Percentiles rank a stretch among this genome's conserved stretches.
Evolutionary conservation across 2,888 invertebrate species (phyloP).

Genomic region (Sialis lutaria): DNA sequence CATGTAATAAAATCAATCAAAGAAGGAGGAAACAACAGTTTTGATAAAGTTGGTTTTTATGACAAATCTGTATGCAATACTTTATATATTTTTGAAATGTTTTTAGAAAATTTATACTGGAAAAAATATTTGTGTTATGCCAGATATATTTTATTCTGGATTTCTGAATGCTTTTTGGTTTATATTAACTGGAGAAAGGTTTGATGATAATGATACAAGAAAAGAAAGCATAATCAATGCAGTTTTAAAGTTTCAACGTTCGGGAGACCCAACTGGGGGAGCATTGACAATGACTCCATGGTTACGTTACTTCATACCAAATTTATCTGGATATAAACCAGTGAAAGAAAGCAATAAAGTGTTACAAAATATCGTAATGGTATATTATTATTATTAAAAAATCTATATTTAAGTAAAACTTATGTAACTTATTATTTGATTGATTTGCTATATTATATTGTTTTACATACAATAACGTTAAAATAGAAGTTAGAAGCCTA

Average conservation of each 20-base stretch:
- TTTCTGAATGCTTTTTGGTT: slow-evolving; percentile 37
- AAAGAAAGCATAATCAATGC: slow-evolving; percentile 26
- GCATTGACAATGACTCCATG: slow-evolving; percentile 38
- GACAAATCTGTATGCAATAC: background rate
- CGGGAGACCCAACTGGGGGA: slow-evolving; percentile 39
- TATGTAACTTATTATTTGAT: too few species aligned
- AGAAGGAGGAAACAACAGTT: slow-evolving; percentile 26
- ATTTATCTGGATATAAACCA: slow-evolving; percentile 34
- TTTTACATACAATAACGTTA: too few species aligned
- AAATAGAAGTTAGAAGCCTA: too few species aligned
- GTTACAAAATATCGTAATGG: slow-evolving; percentile 33
- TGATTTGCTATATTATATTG: too few species aligned
- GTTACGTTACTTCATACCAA: slow-evolving; percentile 39
- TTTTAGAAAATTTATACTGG: background rate
- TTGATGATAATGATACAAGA: slow-evolving; percentile 31
- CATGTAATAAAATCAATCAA: slow-evolving; percentile 28
- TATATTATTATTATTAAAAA: slow-evolving; percentile 14
- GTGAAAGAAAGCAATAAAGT: slow-evolving; percentile 29
- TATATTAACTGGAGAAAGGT: slow-evolving; percentile 31
- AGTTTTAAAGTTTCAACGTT: slow-evolving; percentile 35
- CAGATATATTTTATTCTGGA: slow-evolving; percentile 33
- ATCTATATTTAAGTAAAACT: too few species aligned
- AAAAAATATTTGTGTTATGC: slow-evolving; percentile 22
- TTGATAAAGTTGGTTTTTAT: slow-evolving; percentile 20
- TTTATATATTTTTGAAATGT: background rate